Evolutionary conservation across 2,888 invertebrate species (phyloP), one percentile per base, ranked within the genome.

Genomic region (Melieria omissa): DNA sequence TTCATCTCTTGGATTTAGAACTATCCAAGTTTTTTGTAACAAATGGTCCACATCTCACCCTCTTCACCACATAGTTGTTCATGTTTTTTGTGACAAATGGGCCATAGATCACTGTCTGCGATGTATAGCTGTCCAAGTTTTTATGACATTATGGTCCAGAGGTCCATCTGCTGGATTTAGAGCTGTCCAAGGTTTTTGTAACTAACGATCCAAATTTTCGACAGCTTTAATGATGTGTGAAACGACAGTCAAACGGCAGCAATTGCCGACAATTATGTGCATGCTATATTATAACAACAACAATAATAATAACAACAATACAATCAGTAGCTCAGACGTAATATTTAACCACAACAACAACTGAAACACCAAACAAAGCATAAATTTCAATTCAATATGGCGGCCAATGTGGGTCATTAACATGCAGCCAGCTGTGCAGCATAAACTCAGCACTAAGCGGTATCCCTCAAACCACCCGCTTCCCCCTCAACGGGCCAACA

Each of bases 161-260:
- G 1, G 29, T 29, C 29, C 29, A 29, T 29, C 29, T 29, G 29
- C 3, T 29, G 29, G 29, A 29, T 29, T 29, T 29, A 1, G 29
- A 29, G 29, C 29, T 29, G 29, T 29, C 29, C 29, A 29, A 2
- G 29, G 2, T 29, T 29, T 29, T 3, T 29, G 29, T 29, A 29
- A 29, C 29, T 29, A 29, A 29, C 3, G 29, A 3, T 29, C 29
- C 29, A 29, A 73, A 75, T 73, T 74, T 75, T 73, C 70, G 58
- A 73, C 70, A 14, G 29, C n/a, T 41, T 63, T 65, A 44, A 55
- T 29, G 16, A 45, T 42, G 64, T 16, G 41, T 49, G 41, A n/a
- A 52, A 55, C 29, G 16, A 29, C 14, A 29, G 29, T 29, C 29
- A 29, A 29, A 29, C 57, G 5, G 16, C 14, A 10, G 49, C 10